A percentile compares a stretch with the other conserved stretches of the same genome.
Evolutionary conservation across 2,113 vertebrate genomes (phyloP).

Genomic region (Drymodes brunneopygia): DNA sequence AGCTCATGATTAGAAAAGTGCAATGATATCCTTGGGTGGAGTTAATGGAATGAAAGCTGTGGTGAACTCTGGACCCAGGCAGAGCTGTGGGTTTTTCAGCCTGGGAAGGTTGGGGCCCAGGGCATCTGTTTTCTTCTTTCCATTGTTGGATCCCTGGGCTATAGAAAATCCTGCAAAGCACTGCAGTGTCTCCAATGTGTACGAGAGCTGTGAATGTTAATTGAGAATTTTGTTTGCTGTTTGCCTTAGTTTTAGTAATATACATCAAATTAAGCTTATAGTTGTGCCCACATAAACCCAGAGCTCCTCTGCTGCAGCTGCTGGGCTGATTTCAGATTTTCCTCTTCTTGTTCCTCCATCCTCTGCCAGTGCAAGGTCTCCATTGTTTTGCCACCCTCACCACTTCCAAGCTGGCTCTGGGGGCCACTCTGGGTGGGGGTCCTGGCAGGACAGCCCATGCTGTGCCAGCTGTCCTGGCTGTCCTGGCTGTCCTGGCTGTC

Average conservation of each 20-base stretch:
- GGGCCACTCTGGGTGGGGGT: background rate
- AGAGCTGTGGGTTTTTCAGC: background rate
- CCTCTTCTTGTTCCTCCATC: background rate
- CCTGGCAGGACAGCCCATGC: fast-evolving
- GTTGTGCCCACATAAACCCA: background rate
- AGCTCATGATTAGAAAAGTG: background rate
- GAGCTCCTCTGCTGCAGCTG: background rate
- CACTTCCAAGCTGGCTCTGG: background rate
- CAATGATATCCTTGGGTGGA: background rate
- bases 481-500: background rate
- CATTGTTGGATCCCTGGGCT: background rate
- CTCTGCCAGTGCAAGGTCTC: background rate
- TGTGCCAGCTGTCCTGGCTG: background rate
- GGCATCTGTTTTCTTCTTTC: background rate
- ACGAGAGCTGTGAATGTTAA: background rate
- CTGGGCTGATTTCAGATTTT: background rate
- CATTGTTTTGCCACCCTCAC: fast-evolving
- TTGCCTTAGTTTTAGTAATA: background rate
- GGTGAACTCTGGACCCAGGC: background rate
- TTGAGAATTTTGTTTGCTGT: background rate
- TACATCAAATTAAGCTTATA: background rate
- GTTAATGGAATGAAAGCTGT: background rate
- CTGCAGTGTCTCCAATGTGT: background rate
- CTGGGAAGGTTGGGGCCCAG: background rate
- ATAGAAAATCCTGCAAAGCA: background rate